Evolutionary conservation across 1,140 invertebrate genomes (phyloP), one percentile per base, ranked within the genome.

Genomic region (Telenomus remus): DNA sequence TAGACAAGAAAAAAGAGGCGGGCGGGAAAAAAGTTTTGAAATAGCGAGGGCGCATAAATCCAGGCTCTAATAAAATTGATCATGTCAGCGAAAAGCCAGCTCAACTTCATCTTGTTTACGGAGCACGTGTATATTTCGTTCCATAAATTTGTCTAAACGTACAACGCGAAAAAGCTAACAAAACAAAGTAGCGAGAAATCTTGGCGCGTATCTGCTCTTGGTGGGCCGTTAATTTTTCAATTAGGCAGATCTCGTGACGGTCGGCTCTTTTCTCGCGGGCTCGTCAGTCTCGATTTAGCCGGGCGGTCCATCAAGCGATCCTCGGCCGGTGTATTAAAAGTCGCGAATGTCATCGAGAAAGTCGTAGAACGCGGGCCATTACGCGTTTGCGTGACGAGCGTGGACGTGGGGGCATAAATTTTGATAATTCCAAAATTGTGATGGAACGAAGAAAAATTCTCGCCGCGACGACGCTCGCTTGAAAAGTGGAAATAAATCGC

Each of bases 401-500:
- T 66, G 65, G 72, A 71, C 74, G 65, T 64, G 71, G 63, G n/a
- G 65, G 66, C 79, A 87, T 87, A 85, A 85, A 86, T 87, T 86
- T 83, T 87, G 83, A 87, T 87, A 84, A 87, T 85, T 85, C 81
- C 77, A 61, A 83, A 86, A 85, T 82, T 80, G 80, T 83, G 83
- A 85, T 80, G 81, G 81, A 86, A 86, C 82, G 86, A 87, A 86
- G 85, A 87, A 86, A 86, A 86, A 86, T 86, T 83, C 77, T 59
- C 51, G 56, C 79, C 73, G 57, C 59, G 61, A 59, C 73, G 72
- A 72, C 63, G 65, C 68, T 48, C 72, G 79, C 77, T 64, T 79
- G 80, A 82, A 87, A 87, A 86, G 86, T 85, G 84, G 81, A 83
- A 86, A 86, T 86, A 87, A 87, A 87, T 87, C 85, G 84, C 79